These are phyloP conservation scores for Lanistes nyassanus DNA, from an alignment of 1,140 invertebrate species.

Conservation along the genomic window DNA sequence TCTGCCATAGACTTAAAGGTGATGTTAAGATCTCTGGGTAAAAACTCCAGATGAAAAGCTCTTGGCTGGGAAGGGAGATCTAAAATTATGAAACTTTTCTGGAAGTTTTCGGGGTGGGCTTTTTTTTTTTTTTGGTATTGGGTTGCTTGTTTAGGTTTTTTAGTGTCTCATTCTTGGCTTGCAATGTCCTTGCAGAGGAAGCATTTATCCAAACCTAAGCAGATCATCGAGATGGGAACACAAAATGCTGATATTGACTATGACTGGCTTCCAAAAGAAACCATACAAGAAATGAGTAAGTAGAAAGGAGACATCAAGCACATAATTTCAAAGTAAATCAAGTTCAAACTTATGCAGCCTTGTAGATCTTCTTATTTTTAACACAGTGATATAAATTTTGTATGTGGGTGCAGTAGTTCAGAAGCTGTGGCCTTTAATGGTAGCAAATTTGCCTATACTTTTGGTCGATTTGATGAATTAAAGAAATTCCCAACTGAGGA, in stretches of 20 bases:
- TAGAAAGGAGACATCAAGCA: conserved; percentile 3
- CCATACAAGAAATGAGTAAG: conserved; percentile 57
- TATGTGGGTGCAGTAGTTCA: not conserved
- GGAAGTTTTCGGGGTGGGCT: too few species aligned
- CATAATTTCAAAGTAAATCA: not conserved
- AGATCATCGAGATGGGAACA: conserved; percentile 80
- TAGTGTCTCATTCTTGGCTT: too few species aligned
- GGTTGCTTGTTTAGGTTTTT: too few species aligned
- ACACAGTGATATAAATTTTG: not conserved
- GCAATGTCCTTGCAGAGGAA: conserved; percentile 53
- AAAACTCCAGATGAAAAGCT: too few species aligned
- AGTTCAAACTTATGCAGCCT: not conserved
- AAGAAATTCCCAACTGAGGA: not conserved
- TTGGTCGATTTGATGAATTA: not conserved
- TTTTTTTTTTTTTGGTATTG: too few species aligned
- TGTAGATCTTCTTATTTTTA: not conserved
- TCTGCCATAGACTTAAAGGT: too few species aligned
- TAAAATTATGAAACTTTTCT: too few species aligned
- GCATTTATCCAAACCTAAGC: conserved; percentile 70
- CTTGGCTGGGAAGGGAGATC: too few species aligned
- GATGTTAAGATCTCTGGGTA: too few species aligned
- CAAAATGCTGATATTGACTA: conserved; percentile 89
- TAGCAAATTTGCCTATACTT: not conserved
- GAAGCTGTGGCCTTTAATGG: too few species aligned
- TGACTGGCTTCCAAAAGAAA: conserved; percentile 96